These are phyloP conservation scores for Abrostola triplasia DNA, from an alignment of 2,888 invertebrate species.

Conservation along the genomic window DNA sequence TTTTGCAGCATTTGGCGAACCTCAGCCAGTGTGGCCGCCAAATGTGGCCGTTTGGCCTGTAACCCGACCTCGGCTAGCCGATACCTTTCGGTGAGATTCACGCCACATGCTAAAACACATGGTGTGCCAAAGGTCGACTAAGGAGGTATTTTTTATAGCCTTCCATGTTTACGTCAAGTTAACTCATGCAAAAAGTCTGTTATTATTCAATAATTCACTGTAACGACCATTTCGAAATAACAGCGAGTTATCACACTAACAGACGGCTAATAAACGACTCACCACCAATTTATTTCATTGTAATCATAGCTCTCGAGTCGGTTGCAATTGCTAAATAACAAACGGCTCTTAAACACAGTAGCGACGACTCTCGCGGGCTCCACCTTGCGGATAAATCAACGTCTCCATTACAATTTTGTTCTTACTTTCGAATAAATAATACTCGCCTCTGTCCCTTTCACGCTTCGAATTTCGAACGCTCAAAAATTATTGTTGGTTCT, in stretches of 20 bases:
- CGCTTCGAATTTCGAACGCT: conserved; percentile 81
- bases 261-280: conserved; percentile 55
- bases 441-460: conserved; percentile 76
- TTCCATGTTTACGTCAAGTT: conserved; percentile 71
- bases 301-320: conserved; percentile 67
- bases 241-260: conserved; percentile 50
- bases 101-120: conserved; percentile 78
- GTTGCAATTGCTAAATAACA: conserved; percentile 76
- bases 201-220: conserved; percentile 55
- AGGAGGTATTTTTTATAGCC: conserved; percentile 79
- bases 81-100: conserved; percentile 80
- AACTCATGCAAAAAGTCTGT: conserved; percentile 49
- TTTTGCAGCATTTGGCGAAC: conserved; percentile 78
- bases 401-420: conserved; percentile 81
- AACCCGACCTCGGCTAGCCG: conserved; percentile 70
- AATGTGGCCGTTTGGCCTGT: conserved; percentile 76
- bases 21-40: conserved; percentile 73
- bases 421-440: conserved; percentile 79
- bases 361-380: conserved; percentile 66
- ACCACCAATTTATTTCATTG: conserved; percentile 76
- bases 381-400: conserved; percentile 81
- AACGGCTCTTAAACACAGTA: conserved; percentile 79
- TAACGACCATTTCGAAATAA: conserved; percentile 47
- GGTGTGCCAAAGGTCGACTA: conserved; percentile 81
- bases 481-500: conserved; percentile 85